phyloP scores from a whole-genome alignment of 1,140 invertebrate genomes.

The Scaptomyza pallida region DNA sequence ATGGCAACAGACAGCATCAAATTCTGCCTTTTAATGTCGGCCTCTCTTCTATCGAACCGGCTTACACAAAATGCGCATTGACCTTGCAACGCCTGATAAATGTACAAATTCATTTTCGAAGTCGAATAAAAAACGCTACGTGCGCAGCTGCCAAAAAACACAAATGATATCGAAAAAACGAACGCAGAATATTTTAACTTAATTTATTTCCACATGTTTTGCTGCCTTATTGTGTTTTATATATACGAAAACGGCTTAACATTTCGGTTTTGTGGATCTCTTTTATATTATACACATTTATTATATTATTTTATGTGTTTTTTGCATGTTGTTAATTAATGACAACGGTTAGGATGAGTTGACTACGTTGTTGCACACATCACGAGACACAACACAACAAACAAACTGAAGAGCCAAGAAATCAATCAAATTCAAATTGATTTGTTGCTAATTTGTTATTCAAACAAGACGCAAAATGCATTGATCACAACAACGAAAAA shows the following conservation, averaged over 20 bases:
- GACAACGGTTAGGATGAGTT: slow-evolving; percentile 51
- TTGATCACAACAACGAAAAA: slow-evolving; percentile 29
- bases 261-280: slow-evolving; percentile 26
- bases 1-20: background rate
- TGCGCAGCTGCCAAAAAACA: slow-evolving; percentile 47
- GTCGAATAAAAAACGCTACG: slow-evolving; percentile 26
- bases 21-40: slow-evolving; percentile 15
- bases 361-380: slow-evolving; percentile 53
- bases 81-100: slow-evolving; percentile 73
- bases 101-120: slow-evolving; percentile 62
- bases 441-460: slow-evolving; percentile 79
- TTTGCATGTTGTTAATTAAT: slow-evolving; percentile 78
- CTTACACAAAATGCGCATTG: slow-evolving; percentile 52
- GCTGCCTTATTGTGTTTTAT: slow-evolving; percentile 7
- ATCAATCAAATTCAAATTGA: slow-evolving; percentile 81
- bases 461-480: slow-evolving; percentile 69
- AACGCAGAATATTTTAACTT: slow-evolving; percentile 79
- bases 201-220: slow-evolving; percentile 71
- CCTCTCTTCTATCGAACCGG: slow-evolving; percentile 23
- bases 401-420: slow-evolving; percentile 60
- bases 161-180: slow-evolving; percentile 49
- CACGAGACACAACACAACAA: slow-evolving; percentile 54
- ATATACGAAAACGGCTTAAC: slow-evolving; percentile 19
- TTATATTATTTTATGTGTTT: slow-evolving; percentile 20
- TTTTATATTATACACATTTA: slow-evolving; percentile 25